These are phyloP conservation scores for Proterorhinus semilunaris DNA, from an alignment of 2,113 vertebrate genomes.

Conservation along the genomic window DNA sequence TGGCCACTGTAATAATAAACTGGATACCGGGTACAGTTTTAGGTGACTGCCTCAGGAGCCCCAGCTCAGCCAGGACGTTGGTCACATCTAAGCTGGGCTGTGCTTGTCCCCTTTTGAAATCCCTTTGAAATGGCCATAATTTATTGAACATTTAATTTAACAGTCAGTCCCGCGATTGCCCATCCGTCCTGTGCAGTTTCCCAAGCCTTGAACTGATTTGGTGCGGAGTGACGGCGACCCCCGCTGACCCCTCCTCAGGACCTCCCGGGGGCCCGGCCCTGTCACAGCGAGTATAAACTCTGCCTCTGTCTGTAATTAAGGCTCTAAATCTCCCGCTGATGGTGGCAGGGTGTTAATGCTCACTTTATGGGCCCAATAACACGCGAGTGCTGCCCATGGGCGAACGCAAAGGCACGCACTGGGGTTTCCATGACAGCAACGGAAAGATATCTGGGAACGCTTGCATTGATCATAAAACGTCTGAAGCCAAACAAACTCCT, in stretches of 20 bases:
- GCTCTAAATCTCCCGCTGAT: constrained; percentile 65
- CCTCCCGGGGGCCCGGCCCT: constrained; percentile 48
- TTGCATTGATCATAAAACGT: background rate
- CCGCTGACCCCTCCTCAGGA: constrained; percentile 44
- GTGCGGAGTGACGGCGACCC: constrained; percentile 58
- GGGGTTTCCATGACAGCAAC: background rate
- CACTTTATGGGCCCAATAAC: constrained; percentile 53
- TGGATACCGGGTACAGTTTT: too few relatives aligned
- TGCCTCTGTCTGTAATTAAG: constrained; percentile 72
- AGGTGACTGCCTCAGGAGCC: too few relatives aligned
- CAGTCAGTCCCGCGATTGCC: constrained; percentile 1
- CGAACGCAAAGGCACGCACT: background rate
- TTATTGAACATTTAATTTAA: background rate
- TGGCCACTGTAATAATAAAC: too few relatives aligned
- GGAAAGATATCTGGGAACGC: background rate
- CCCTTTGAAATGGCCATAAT: background rate
- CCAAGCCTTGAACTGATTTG: constrained; percentile 41
- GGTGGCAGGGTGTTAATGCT: constrained; percentile 64
- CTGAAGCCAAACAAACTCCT: background rate
- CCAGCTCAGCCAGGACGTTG: too few relatives aligned
- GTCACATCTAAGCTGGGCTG: too few relatives aligned
- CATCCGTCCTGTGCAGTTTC: constrained; percentile 20
- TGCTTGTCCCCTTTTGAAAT: too few relatives aligned
- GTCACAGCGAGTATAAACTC: constrained; percentile 57
- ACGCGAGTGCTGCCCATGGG: constrained; percentile 50